Evolutionary conservation across 2,888 invertebrate genomes (phyloP), one percentile per base, ranked within the genome.

Genomic region (Lysandra bellargus): DNA sequence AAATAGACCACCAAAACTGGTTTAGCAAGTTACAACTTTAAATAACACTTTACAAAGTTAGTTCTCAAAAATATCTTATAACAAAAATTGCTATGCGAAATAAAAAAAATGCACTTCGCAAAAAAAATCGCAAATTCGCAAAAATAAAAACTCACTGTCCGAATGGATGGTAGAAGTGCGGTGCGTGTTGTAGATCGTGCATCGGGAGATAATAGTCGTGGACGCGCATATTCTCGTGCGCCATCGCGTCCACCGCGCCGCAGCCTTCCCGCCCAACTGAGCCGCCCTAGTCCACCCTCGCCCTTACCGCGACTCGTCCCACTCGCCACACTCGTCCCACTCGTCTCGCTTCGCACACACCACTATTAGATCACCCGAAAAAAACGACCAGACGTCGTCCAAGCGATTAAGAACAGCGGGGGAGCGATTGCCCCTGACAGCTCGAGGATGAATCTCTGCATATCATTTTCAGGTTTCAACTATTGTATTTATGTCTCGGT

Each of bases 141-240:
- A 74, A 30, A 57, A 76, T 23, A 53, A 33, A 23, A 78, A 90
- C 91, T 91, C 83, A 91, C 91, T 85, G 86, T 78, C 88, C 88
- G 84, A 86, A 90, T 23, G 82, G 83, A 76, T 83, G 83, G 64
- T 85, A 87, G 61, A 84, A 84, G 9, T 84, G 84, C 12, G 85
- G 74, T 7, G 87, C 83, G 14, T 86, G 86, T 81, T 88, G 89
- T 83, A 90, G 78, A 33, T 90, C 91, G 79, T 89, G 88, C 80
- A 89, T 81, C 37, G 88, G 88, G 80, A 89, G 30, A 83, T 88
- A 91, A 82, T 84, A 88, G 33, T 89, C 89, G 79, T 89, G 89
- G n/a, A 87, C 84, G 4, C 88, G 87, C 80, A 86, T 80, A 82
- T 84, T 88, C 5, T 90, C 89, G 79, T 87, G 87, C 84, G 90